phyloP scores from a whole-genome alignment of 2,113 vertebrate species.

The Actenoides lindsayi region DNA sequence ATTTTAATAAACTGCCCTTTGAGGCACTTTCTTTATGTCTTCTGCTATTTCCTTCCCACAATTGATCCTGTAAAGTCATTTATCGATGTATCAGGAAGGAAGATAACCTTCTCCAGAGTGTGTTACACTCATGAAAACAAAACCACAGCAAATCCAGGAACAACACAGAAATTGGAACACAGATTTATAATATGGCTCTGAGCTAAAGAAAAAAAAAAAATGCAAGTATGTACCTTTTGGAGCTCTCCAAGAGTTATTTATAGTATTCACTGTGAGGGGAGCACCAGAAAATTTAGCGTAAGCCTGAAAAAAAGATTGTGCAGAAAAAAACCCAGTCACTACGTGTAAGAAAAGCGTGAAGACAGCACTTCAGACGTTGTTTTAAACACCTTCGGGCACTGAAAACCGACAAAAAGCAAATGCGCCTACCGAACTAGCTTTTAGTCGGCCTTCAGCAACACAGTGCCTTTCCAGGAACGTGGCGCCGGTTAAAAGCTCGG shows the following conservation, averaged over 20 bases:
- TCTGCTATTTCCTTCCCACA: not conserved
- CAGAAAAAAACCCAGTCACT: not conserved
- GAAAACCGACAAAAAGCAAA: not conserved
- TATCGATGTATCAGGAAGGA: accelerated
- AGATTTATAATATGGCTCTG: accelerated
- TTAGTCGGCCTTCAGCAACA: not conserved
- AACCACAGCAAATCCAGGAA: not conserved
- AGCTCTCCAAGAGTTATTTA: constrained; percentile 90
- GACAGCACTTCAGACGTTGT: not conserved
- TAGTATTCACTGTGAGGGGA: constrained; percentile 80
- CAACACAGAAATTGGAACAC: not conserved
- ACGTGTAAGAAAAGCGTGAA: not conserved
- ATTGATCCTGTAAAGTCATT: not conserved
- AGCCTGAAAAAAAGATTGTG: constrained; percentile 79
- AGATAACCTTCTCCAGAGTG: too few relatives aligned
- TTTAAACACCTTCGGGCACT: not conserved
- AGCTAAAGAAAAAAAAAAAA: not conserved
- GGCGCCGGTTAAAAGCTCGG: too few relatives aligned
- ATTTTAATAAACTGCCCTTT: not conserved
- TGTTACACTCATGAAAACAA: not conserved
- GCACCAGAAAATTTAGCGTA: constrained; percentile 93
- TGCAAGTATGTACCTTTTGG: constrained; percentile 81
- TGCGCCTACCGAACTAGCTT: accelerated
- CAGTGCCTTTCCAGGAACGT: accelerated
- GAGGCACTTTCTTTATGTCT: not conserved